Percentiles rank a stretch among this genome's conserved stretches.
phyloP scores from a whole-genome alignment of 2,113 vertebrate species.

The Rynchops niger region DNA sequence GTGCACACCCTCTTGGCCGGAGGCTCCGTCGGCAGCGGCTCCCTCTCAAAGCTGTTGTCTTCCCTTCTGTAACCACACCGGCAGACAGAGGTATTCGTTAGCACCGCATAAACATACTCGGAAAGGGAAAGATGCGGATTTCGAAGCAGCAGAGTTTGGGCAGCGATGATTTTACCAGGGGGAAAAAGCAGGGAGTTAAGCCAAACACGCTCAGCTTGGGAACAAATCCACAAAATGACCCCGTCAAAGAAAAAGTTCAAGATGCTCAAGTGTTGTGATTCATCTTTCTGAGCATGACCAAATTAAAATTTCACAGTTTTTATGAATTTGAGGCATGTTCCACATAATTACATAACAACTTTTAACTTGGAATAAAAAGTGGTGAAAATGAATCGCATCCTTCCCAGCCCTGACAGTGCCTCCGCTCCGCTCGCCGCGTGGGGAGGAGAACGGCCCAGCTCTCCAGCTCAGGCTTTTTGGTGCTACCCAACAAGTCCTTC shows the following conservation, averaged over 20 bases:
- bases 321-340: background rate
- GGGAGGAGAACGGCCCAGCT: background rate
- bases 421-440: rapidly evolving
- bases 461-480: background rate
- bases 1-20: constrained; percentile 94
- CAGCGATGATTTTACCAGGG: background rate
- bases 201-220: background rate
- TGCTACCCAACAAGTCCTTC: background rate
- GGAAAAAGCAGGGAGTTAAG: background rate
- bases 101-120: rapidly evolving
- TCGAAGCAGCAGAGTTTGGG: background rate
- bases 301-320: constrained; percentile 54
- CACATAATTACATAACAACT: constrained; percentile 32
- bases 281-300: constrained; percentile 12
- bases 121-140: background rate
- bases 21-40: constrained; percentile 83
- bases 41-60: constrained; percentile 92
- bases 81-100: background rate
- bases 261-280: background rate
- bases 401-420: background rate
- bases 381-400: background rate
- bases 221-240: background rate
- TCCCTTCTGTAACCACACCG: constrained; percentile 77
- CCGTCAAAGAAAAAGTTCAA: background rate
- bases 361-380: constrained; percentile 13